These are phyloP conservation scores for Serranus cabrilla DNA, from an alignment of 2,797 vertebrate species.

Conservation along the genomic window DNA sequence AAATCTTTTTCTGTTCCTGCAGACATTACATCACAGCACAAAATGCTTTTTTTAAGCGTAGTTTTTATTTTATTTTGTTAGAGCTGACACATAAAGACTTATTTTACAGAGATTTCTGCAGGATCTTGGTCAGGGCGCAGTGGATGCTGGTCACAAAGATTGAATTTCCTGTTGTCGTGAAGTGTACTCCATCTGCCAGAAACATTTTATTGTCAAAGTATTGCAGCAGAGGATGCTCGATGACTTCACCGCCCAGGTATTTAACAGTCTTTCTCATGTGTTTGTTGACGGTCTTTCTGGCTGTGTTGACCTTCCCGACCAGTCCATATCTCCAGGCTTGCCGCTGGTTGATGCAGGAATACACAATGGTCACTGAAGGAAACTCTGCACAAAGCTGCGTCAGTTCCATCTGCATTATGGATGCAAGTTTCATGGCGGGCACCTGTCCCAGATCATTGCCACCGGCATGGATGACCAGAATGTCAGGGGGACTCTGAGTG, in stretches of 20 bases:
- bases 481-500: slow-evolving; percentile 1
- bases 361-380: neutral
- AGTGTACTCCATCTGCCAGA: neutral
- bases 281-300: neutral
- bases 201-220: neutral
- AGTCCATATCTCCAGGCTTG: no score
- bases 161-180: neutral
- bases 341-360: neutral
- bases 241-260: neutral
- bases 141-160: neutral
- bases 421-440: neutral
- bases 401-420: neutral
- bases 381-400: neutral
- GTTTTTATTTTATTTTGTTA: no score
- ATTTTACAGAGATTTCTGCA: neutral
- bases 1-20: no score
- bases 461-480: slow-evolving; percentile 4
- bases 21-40: no score
- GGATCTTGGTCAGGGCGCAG: neutral
- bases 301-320: rapidly evolving
- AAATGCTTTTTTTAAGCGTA: no score
- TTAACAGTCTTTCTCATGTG: neutral
- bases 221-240: neutral
- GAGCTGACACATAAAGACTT: no score
- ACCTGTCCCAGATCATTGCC: slow-evolving; percentile 11